These are phyloP conservation scores for Eudemis profundana DNA, from an alignment of 2,888 invertebrate genomes.

Conservation along the genomic window DNA sequence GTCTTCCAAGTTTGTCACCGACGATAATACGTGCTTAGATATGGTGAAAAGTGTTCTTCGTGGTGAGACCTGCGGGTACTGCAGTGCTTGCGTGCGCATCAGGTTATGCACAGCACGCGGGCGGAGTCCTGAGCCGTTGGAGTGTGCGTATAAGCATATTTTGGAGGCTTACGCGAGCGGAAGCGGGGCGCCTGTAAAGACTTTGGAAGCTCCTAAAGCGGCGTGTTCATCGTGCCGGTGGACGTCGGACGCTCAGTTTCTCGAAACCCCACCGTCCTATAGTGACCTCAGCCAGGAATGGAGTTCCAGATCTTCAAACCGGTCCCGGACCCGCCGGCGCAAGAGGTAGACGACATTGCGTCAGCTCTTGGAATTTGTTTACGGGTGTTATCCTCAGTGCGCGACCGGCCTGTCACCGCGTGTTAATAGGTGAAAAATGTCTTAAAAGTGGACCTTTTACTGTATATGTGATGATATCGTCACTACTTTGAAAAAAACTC, in stretches of 20 bases:
- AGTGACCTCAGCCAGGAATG: slow-evolving; percentile 79
- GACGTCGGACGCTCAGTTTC: slow-evolving; percentile 81
- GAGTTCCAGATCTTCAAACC: slow-evolving; percentile 73
- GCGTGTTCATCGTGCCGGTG: slow-evolving; percentile 77
- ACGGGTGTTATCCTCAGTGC: slow-evolving; percentile 30
- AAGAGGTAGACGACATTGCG: slow-evolving; percentile 65
- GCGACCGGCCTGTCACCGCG: slow-evolving; percentile 11
- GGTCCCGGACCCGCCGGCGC: slow-evolving; percentile 69
- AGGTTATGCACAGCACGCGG: slow-evolving; percentile 75
- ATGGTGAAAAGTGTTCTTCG: slow-evolving; percentile 72
- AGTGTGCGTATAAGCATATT: slow-evolving; percentile 82
- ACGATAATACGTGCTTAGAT: slow-evolving; percentile 55
- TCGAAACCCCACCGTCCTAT: slow-evolving; percentile 76
- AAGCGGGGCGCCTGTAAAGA: slow-evolving; percentile 58
- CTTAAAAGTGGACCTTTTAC: slow-evolving; percentile 28
- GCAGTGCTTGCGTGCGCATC: slow-evolving; percentile 77
- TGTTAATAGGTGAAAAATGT: slow-evolving; percentile 22
- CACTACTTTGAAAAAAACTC: no score
- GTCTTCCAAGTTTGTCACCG: slow-evolving; percentile 62
- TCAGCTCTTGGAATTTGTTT: slow-evolving; percentile 26
- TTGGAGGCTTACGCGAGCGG: slow-evolving; percentile 72
- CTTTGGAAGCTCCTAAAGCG: slow-evolving; percentile 66
- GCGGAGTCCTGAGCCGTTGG: slow-evolving; percentile 72
- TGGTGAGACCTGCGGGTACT: slow-evolving; percentile 78
- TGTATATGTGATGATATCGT: slow-evolving; percentile 11